These are phyloP conservation scores for Menidia menidia DNA, from an alignment of 2,797 vertebrate species.

Conservation along the genomic window DNA sequence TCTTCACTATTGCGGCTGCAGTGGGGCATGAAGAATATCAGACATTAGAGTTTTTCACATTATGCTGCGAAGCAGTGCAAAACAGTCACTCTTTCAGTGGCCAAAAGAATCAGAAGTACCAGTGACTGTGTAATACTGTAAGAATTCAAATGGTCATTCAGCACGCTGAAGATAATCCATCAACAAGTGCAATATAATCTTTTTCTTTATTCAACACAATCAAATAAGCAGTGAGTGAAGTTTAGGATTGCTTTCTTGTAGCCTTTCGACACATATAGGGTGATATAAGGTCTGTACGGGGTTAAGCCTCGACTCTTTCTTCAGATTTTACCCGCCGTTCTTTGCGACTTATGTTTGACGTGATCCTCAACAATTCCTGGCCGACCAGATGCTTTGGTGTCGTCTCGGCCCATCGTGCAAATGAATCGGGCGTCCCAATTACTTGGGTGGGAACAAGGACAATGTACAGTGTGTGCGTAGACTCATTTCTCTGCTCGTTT, in stretches of 20 bases:
- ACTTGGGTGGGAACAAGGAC: background rate
- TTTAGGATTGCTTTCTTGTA: background rate
- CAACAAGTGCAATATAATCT: background rate
- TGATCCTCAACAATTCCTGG: background rate
- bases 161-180: background rate
- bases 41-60: background rate
- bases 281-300: background rate
- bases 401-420: background rate
- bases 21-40: conserved; percentile 24
- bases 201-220: background rate
- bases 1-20: conserved; percentile 34
- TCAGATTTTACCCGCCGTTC: background rate
- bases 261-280: background rate
- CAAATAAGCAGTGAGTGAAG: background rate
- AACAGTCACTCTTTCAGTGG: conserved; percentile 1
- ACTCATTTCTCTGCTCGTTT: background rate
- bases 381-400: background rate
- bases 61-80: background rate
- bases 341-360: background rate
- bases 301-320: background rate
- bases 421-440: too few relatives aligned
- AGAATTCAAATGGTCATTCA: background rate
- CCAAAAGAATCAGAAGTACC: background rate
- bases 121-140: background rate
- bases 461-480: too few relatives aligned